phyloP scores from a whole-genome alignment of 2,113 vertebrate species.

The Columba janthina region DNA sequence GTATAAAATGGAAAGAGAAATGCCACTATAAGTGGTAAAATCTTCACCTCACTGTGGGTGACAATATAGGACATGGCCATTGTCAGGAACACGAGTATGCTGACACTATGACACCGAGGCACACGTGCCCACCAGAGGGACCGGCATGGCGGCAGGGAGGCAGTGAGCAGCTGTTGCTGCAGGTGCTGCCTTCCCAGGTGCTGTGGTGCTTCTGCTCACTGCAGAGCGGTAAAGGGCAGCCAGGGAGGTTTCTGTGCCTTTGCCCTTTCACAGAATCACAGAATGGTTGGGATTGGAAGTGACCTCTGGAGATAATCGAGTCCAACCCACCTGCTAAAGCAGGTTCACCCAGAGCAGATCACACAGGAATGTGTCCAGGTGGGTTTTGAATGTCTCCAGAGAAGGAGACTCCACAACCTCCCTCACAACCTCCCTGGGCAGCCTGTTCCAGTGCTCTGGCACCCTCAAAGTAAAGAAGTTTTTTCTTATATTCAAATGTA shows the following conservation, averaged over 20 bases:
- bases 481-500: no score
- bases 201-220: accelerated
- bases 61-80: accelerated
- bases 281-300: no score
- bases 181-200: accelerated
- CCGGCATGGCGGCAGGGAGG: background rate
- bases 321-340: no score
- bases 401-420: no score
- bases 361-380: no score
- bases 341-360: no score
- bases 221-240: accelerated
- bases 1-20: no score
- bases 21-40: accelerated
- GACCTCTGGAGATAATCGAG: no score
- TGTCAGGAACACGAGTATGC: accelerated
- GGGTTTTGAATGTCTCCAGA: no score
- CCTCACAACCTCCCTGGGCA: no score
- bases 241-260: accelerated
- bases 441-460: no score
- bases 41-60: background rate
- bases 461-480: no score
- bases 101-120: accelerated
- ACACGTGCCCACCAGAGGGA: accelerated
- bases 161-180: accelerated
- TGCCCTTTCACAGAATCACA: accelerated